Evolutionary conservation across 2,797 vertebrate species (phyloP).

Genomic region (Percopsis omiscomaycus): DNA sequence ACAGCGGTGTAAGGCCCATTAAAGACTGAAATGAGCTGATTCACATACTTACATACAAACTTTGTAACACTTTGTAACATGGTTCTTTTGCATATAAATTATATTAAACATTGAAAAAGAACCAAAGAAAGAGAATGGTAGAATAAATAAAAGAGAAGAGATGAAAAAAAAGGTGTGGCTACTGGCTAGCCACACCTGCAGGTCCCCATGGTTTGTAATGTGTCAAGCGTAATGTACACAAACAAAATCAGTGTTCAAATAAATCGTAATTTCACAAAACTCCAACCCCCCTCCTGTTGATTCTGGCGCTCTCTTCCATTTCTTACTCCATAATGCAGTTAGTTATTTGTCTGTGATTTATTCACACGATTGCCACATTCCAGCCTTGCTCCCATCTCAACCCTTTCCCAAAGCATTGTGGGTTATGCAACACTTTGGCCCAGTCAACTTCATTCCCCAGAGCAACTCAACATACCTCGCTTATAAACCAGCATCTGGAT

Average conservation of each 20-base stretch:
- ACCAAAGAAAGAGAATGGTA: background rate
- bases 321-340: slow-evolving; percentile 18
- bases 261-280: slow-evolving; percentile 11
- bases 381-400: slow-evolving; percentile 21
- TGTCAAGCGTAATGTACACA: background rate
- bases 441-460: slow-evolving; percentile 16
- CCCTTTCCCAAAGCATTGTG: slow-evolving; percentile 45
- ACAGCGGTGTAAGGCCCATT: background rate
- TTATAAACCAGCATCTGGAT: slow-evolving; percentile 42
- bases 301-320: slow-evolving; percentile 7
- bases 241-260: background rate
- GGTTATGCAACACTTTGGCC: slow-evolving; percentile 22
- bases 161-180: background rate
- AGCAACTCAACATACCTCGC: slow-evolving; percentile 25
- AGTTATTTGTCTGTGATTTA: slow-evolving; percentile 18
- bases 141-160: background rate
- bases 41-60: background rate
- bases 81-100: no score
- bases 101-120: background rate
- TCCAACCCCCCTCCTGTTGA: background rate
- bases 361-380: slow-evolving; percentile 58
- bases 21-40: background rate
- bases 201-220: background rate
- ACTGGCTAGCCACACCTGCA: background rate
- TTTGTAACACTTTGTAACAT: background rate